Evolutionary conservation across 2,113 vertebrate species (phyloP).

Genomic region (Anoplopoma fimbria): DNA sequence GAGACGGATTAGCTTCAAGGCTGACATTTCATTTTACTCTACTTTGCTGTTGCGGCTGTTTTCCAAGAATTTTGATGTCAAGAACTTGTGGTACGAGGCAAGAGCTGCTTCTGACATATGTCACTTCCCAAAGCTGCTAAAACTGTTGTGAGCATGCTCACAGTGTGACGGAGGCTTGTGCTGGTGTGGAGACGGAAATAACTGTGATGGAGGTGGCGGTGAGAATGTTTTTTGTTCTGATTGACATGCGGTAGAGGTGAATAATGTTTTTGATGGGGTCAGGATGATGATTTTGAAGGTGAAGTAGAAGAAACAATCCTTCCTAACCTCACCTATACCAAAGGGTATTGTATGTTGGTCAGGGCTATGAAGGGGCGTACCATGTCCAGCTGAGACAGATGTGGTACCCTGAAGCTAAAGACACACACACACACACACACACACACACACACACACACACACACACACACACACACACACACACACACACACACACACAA

Average conservation of each 20-base stretch:
- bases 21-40: constrained; percentile 61
- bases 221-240: neutral
- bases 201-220: neutral
- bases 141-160: constrained; percentile 34
- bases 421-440: too few relatives aligned
- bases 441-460: too few relatives aligned
- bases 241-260: neutral
- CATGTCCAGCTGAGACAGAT: constrained; percentile 57
- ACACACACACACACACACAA: constrained; percentile 37
- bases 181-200: constrained; percentile 30
- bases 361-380: constrained; percentile 56
- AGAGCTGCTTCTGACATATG: constrained; percentile 66
- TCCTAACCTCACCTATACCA: constrained; percentile 70
- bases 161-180: constrained; percentile 19
- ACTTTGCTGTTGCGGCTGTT: constrained; percentile 69
- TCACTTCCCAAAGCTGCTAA: constrained; percentile 79
- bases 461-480: constrained; percentile 35
- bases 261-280: neutral
- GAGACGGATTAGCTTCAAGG: constrained; percentile 36
- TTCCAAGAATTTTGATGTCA: constrained; percentile 55
- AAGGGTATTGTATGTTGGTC: constrained; percentile 73
- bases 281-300: constrained; percentile 12
- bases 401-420: constrained; percentile 25
- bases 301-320: constrained; percentile 40
- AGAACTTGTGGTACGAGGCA: constrained; percentile 46